phyloP scores from a whole-genome alignment of 1,140 invertebrate species.

The Drosophila busckii region DNA sequence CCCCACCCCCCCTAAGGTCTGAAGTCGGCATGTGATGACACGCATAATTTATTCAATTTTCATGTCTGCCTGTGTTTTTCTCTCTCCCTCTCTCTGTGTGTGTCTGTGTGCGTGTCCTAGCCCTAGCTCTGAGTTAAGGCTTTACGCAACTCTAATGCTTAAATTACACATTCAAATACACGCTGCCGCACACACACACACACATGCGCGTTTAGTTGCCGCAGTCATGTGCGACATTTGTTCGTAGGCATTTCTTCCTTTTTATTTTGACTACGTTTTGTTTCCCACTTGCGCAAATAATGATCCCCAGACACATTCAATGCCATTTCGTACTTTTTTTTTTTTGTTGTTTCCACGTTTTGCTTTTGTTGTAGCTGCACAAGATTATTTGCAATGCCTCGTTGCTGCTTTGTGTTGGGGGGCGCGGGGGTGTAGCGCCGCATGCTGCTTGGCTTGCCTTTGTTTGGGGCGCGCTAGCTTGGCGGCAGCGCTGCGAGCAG shows the following conservation, averaged over 20 bases:
- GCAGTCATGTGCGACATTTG: slow-evolving; percentile 74
- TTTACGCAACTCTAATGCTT: slow-evolving; percentile 71
- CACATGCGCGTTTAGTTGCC: slow-evolving; percentile 28
- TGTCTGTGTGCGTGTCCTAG: slow-evolving; percentile 11
- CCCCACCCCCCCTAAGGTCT: background rate
- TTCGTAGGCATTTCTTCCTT: slow-evolving; percentile 38
- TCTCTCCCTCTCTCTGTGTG: slow-evolving; percentile 1
- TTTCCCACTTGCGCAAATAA: slow-evolving; percentile 75
- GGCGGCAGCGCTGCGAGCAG: background rate
- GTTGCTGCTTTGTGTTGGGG: slow-evolving; percentile 52
- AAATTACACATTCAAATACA: slow-evolving; percentile 73
- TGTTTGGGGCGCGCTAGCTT: background rate
- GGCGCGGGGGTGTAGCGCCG: slow-evolving; percentile 12
- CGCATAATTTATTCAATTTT: slow-evolving; percentile 77
- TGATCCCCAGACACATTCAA: slow-evolving; percentile 65
- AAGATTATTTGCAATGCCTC: slow-evolving; percentile 74
- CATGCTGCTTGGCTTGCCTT: no score
- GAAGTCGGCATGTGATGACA: slow-evolving; percentile 66
- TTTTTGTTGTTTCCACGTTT: slow-evolving; percentile 4
- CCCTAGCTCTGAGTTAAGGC: slow-evolving; percentile 50
- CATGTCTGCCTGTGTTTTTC: slow-evolving; percentile 30
- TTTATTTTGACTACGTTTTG: slow-evolving; percentile 69
- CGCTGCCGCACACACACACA: slow-evolving; percentile 19
- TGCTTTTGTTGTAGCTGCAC: slow-evolving; percentile 47
- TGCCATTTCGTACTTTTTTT: slow-evolving; percentile 17